A percentile compares a stretch with the other conserved stretches of the same genome.
Conservation (phyloP, 2,113 vertebrate species). For the Bos javanicus region DNA sequence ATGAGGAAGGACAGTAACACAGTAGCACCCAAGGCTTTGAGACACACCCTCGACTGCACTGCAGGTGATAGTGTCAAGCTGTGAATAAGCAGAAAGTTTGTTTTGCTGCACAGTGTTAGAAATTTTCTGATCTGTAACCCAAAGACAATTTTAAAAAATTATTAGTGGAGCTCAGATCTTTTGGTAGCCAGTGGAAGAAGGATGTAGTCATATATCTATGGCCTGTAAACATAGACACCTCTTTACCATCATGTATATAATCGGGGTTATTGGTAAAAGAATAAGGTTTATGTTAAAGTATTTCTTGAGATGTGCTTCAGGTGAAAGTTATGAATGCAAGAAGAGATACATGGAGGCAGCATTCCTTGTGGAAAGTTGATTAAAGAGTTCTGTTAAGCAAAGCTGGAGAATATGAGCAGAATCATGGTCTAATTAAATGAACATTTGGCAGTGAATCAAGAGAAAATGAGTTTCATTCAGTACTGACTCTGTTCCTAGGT, state of each 20-base stretch:
- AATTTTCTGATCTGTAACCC: neutral
- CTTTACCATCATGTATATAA: neutral
- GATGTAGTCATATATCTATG: neutral
- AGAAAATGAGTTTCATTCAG: slow-evolving; percentile 43
- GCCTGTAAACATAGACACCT: neutral
- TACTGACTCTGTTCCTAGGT: neutral
- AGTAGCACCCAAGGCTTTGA: neutral
- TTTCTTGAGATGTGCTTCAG: neutral
- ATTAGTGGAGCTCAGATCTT: neutral
- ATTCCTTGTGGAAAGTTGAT: neutral
- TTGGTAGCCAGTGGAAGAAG: neutral
- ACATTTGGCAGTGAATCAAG: slow-evolving; percentile 8
- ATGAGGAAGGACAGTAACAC: neutral
- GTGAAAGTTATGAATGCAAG: neutral
- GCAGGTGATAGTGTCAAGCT: neutral
- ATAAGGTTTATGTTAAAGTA: neutral
- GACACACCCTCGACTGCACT: neutral
- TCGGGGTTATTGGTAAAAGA: neutral
- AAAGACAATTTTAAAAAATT: neutral
- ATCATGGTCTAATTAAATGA: slow-evolving; percentile 9
- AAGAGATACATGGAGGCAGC: neutral
- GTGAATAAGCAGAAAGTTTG: slow-evolving; percentile 6
- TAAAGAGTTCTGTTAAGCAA: neutral
- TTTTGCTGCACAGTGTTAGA: neutral
- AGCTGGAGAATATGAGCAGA: neutral